These are phyloP conservation scores for Wasmannia auropunctata DNA, from an alignment of 1,140 invertebrate genomes.

Conservation along the genomic window DNA sequence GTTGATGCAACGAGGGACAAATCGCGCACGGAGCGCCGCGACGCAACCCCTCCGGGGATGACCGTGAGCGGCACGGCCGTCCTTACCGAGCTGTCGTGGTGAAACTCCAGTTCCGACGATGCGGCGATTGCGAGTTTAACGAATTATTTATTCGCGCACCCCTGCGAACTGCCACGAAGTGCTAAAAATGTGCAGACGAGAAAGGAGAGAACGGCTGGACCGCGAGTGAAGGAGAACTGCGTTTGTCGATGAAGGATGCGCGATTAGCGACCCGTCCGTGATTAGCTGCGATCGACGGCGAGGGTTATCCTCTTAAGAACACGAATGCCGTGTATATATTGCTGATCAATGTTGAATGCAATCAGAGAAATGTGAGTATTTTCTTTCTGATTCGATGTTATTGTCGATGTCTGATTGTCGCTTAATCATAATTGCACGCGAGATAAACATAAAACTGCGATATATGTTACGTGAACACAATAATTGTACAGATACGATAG, in stretches of 20 bases:
- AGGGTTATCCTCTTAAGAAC: neutral
- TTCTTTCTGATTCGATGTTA: too few species aligned
- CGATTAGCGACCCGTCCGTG: neutral
- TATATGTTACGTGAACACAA: neutral
- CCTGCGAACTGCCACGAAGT: neutral
- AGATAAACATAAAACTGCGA: neutral
- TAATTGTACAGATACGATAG: neutral
- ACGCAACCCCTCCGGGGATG: slow-evolving; percentile 32
- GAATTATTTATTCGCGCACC: neutral
- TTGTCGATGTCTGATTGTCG: neutral
- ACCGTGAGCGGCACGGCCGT: slow-evolving; percentile 4
- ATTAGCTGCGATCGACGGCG: neutral
- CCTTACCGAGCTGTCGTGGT: neutral
- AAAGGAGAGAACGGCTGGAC: neutral
- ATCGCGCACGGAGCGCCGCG: slow-evolving; percentile 37
- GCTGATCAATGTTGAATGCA: neutral
- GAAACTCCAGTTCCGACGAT: slow-evolving; percentile 33
- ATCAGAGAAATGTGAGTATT: slow-evolving; percentile 18
- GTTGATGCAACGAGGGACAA: slow-evolving; percentile 15
- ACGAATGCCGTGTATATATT: neutral
- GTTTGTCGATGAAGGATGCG: neutral
- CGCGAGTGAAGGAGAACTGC: slow-evolving; percentile 16
- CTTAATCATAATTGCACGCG: neutral
- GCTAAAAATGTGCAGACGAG: slow-evolving; percentile 7
- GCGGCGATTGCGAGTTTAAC: slow-evolving; percentile 11